phyloP scores from a whole-genome alignment of 2,888 invertebrate species.

The Platynereis dumerilii region DNA sequence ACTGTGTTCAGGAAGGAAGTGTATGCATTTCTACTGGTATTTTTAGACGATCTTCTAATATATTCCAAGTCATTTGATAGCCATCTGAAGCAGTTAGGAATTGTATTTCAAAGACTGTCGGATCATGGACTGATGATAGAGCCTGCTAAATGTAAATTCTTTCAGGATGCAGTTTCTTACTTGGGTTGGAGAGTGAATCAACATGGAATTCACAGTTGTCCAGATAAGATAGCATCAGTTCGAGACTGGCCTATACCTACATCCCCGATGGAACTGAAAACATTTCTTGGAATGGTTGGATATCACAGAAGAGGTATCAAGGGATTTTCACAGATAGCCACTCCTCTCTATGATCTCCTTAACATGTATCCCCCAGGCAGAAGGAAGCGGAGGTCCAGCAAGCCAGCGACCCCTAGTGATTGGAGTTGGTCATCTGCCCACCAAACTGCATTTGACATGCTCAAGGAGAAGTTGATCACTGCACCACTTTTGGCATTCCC shows the following conservation, averaged over 20 bases:
- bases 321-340: not conserved
- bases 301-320: not conserved
- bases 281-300: slow-evolving; percentile 3
- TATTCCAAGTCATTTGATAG: not conserved
- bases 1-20: not conserved
- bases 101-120: not conserved
- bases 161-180: no score
- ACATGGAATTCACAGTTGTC: not conserved
- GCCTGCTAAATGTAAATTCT: no score
- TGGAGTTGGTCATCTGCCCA: no score
- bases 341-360: not conserved
- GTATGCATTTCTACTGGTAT: not conserved
- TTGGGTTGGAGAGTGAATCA: no score
- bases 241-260: not conserved
- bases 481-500: slow-evolving; percentile 38
- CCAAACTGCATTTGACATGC: slow-evolving; percentile 26
- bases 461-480: slow-evolving; percentile 30
- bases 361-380: not conserved
- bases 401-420: not conserved
- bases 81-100: not conserved
- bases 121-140: no score
- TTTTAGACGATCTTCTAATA: not conserved
- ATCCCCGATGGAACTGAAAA: not conserved
- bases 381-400: not conserved
- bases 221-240: slow-evolving; percentile 1